Conservation (phyloP, 2,113 vertebrate genomes). For the Delphinus delphis region DNA sequence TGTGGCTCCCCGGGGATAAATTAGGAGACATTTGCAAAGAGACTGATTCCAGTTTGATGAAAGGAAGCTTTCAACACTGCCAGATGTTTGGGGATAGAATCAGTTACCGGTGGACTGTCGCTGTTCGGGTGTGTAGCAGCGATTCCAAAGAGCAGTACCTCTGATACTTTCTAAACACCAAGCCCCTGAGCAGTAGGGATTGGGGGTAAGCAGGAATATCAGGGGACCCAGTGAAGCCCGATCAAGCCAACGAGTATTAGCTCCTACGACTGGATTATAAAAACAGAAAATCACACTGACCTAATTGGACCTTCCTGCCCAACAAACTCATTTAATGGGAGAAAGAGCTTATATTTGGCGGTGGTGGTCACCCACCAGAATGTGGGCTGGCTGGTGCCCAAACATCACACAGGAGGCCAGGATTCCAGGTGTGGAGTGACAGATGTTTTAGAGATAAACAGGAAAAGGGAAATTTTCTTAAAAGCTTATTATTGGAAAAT, state of each 20-base stretch:
- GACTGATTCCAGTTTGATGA: not conserved
- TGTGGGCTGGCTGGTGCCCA: not conserved
- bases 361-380: not conserved
- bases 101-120: not conserved
- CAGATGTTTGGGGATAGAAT: not conserved
- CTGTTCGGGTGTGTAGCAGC: not conserved
- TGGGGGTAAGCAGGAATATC: not conserved
- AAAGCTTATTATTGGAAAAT: not conserved
- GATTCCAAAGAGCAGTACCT: not conserved
- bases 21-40: not conserved
- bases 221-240: not conserved
- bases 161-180: not conserved
- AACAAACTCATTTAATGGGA: not conserved
- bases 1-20: not conserved
- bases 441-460: conserved; percentile 14
- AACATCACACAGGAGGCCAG: not conserved
- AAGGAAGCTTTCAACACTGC: not conserved
- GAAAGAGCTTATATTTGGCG: not conserved
- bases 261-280: not conserved
- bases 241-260: not conserved
- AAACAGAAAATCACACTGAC: not conserved
- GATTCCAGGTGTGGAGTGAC: not conserved
- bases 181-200: not conserved
- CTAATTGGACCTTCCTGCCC: not conserved
- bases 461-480: conserved; percentile 4